Conservation (phyloP, 2,113 vertebrate genomes). For the Herpailurus yagouaroundi region DNA sequence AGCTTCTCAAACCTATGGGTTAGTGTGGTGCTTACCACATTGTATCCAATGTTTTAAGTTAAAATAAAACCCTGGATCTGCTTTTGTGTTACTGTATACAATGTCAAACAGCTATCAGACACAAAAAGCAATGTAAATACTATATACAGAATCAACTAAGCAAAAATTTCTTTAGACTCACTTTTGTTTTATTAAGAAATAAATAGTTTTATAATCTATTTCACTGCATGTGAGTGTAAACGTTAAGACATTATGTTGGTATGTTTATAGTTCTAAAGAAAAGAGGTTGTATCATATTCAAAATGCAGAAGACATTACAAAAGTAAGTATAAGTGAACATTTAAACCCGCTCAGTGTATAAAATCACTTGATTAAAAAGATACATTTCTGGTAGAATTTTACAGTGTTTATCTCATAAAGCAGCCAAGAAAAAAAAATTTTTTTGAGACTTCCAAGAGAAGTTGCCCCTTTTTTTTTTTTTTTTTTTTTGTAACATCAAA, state of each 20-base stretch:
- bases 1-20: not conserved
- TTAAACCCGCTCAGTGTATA: not conserved
- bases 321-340: not conserved
- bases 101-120: not conserved
- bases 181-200: conserved; percentile 7
- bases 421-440: not conserved
- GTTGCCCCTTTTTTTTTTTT: not conserved
- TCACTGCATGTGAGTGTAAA: not conserved
- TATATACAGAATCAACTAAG: not conserved
- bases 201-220: not conserved
- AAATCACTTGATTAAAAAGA: not conserved
- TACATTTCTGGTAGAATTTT: not conserved
- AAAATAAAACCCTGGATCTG: not conserved
- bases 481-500: not conserved
- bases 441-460: not conserved
- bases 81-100: not conserved
- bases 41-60: not conserved
- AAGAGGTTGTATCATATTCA: not conserved
- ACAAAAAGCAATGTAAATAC: not conserved
- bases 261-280: not conserved
- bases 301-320: not conserved
- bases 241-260: not conserved
- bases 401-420: not conserved
- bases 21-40: not conserved
- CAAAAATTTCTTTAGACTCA: not conserved